These are phyloP conservation scores for Rhagoletis zephyria DNA, from an alignment of 1,140 invertebrate genomes.

Conservation along the genomic window DNA sequence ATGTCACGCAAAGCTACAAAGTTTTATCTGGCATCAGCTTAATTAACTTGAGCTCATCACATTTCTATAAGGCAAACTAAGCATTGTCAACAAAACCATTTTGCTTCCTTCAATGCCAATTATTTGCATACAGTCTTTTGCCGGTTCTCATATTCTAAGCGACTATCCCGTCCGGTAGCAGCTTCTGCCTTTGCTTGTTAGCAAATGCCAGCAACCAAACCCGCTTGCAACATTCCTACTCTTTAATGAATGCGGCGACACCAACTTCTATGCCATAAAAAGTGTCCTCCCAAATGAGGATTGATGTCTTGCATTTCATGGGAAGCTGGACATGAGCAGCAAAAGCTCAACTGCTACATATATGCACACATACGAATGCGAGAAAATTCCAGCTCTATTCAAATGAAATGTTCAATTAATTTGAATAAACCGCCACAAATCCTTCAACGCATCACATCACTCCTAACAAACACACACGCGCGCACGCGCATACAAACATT, in stretches of 20 bases:
- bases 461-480: conserved; percentile 20
- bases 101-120: background rate
- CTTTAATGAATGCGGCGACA: conserved; percentile 31
- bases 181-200: conserved; percentile 36
- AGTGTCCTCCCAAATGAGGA: conserved; percentile 51
- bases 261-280: conserved; percentile 7
- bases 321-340: conserved; percentile 8
- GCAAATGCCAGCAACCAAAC: conserved; percentile 29
- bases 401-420: conserved; percentile 52
- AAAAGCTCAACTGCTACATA: background rate
- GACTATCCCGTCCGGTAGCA: background rate
- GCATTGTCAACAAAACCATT: background rate
- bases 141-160: background rate
- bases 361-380: background rate
- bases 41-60: no score
- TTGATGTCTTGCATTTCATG: conserved; percentile 47
- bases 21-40: no score
- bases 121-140: conserved; percentile 15
- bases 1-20: no score
- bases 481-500: background rate
- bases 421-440: conserved; percentile 51
- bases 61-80: background rate
- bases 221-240: conserved; percentile 37
- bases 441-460: conserved; percentile 44
- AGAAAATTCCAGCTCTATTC: conserved; percentile 32